A percentile compares a stretch with the other conserved stretches of the same genome.
Conservation (phyloP, 2,113 vertebrate species). For the Leuciscus idus region DNA sequence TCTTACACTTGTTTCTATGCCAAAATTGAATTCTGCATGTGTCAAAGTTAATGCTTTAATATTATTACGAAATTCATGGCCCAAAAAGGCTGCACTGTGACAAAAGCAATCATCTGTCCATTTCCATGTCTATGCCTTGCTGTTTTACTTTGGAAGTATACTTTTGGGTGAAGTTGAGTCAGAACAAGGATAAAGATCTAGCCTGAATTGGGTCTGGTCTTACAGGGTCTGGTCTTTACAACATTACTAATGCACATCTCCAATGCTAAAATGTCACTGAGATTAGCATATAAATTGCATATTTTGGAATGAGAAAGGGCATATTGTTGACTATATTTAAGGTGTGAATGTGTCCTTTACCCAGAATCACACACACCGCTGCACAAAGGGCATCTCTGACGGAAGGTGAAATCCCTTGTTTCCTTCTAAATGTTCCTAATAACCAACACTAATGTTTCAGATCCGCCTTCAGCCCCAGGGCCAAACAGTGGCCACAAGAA, state of each 20-base stretch:
- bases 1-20: background rate
- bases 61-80: no score
- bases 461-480: background rate
- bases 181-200: slow-evolving; percentile 4
- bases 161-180: background rate
- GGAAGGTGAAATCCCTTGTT: slow-evolving; percentile 30
- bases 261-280: slow-evolving; percentile 22
- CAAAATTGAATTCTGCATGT: background rate
- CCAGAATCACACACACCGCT: background rate
- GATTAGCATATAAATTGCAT: slow-evolving; percentile 37
- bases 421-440: slow-evolving; percentile 37
- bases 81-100: no score
- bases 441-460: slow-evolving; percentile 33
- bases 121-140: background rate
- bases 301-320: slow-evolving; percentile 15
- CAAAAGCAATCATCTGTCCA: no score
- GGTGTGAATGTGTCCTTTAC: background rate
- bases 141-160: background rate
- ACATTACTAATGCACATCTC: background rate
- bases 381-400: slow-evolving; percentile 28
- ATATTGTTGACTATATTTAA: slow-evolving; percentile 3
- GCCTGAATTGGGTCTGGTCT: background rate
- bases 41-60: background rate
- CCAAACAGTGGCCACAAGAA: slow-evolving; percentile 17
- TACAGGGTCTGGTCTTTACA: slow-evolving; percentile 9